Conservation (phyloP, 92 coral and sea anemone genomes). For the Phymanthus crucifer region DNA sequence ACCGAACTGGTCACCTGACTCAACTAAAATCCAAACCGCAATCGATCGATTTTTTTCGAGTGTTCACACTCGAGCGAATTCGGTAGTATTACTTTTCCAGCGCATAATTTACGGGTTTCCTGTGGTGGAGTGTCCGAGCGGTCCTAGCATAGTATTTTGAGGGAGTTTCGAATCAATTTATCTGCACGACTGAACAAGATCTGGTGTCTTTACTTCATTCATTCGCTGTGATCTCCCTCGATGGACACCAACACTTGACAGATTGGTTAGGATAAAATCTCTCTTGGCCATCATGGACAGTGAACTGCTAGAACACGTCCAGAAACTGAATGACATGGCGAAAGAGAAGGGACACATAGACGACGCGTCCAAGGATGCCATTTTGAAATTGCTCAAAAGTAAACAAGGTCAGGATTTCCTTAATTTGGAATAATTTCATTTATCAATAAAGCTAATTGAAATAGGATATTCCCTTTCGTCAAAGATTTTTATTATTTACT, state of each 20-base stretch:
- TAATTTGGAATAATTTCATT: not conserved
- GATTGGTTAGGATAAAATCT: not conserved
- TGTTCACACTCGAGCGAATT: too few relatives aligned
- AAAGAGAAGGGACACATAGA: slow-evolving; percentile 25
- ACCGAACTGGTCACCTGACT: too few relatives aligned
- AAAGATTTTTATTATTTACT: not conserved
- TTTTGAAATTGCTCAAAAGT: slow-evolving; percentile 28
- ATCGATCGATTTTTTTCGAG: too few relatives aligned
- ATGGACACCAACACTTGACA: not conserved
- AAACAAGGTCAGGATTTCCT: slow-evolving; percentile 38
- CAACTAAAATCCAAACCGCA: too few relatives aligned
- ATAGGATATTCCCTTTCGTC: not conserved
- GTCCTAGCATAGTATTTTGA: slow-evolving; percentile 26
- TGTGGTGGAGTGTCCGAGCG: slow-evolving; percentile 16
- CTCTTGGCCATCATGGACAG: slow-evolving; percentile 15
- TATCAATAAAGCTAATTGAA: not conserved
- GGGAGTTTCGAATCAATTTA: slow-evolving; percentile 45
- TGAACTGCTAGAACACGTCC: slow-evolving; percentile 20
- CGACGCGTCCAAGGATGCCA: slow-evolving; percentile 30
- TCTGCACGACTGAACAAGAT: not conserved
- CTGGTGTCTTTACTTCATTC: not conserved
- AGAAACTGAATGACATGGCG: slow-evolving; percentile 24
- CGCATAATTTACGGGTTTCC: slow-evolving; percentile 24
- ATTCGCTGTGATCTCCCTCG: not conserved
- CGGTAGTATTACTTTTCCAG: too few relatives aligned